Evolutionary conservation across 1,140 invertebrate genomes (phyloP).

Genomic region (Pachyrhynchus sulphureomaculatus): DNA sequence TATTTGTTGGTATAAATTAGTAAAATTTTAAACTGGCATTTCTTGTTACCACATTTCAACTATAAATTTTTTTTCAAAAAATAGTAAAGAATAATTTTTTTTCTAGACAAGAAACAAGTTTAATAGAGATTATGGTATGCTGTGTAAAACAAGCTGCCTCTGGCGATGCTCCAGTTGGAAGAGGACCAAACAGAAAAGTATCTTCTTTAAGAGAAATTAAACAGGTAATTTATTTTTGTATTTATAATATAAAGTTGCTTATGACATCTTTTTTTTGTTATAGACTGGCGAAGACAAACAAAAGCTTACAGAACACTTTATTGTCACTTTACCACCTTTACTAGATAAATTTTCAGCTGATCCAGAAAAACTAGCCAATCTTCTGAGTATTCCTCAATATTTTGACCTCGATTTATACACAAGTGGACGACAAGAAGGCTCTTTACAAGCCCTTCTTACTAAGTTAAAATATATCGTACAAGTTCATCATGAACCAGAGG

Average conservation of each 20-base stretch:
- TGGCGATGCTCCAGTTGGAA: slow-evolving; percentile 93
- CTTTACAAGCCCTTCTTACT: slow-evolving; percentile 68
- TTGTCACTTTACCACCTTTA: slow-evolving; percentile 83
- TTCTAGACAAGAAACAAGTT: slow-evolving; percentile 77
- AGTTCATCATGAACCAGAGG: slow-evolving; percentile 68
- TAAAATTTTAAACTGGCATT: too few relatives aligned
- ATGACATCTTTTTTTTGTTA: slow-evolving; percentile 11
- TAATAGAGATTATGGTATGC: slow-evolving; percentile 99
- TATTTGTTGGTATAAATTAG: too few relatives aligned
- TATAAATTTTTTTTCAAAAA: not conserved
- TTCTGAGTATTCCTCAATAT: slow-evolving; percentile 92
- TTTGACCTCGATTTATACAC: slow-evolving; percentile 97
- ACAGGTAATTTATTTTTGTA: slow-evolving; percentile 32
- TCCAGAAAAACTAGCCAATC: slow-evolving; percentile 93
- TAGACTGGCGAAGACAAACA: slow-evolving; percentile 85
- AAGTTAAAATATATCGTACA: slow-evolving; percentile 84
- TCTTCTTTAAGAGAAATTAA: slow-evolving; percentile 48
- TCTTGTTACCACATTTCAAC: too few relatives aligned
- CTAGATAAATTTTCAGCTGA: slow-evolving; percentile 95
- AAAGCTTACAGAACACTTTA: slow-evolving; percentile 94
- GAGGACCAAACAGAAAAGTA: slow-evolving; percentile 83
- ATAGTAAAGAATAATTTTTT: slow-evolving; percentile 41
- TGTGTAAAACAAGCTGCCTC: slow-evolving; percentile 97
- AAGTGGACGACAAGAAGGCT: slow-evolving; percentile 86
- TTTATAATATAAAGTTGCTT: not conserved